phyloP scores from a whole-genome alignment of 64 coral and sea anemone species.

The Stichodactyla helianthus region DNA sequence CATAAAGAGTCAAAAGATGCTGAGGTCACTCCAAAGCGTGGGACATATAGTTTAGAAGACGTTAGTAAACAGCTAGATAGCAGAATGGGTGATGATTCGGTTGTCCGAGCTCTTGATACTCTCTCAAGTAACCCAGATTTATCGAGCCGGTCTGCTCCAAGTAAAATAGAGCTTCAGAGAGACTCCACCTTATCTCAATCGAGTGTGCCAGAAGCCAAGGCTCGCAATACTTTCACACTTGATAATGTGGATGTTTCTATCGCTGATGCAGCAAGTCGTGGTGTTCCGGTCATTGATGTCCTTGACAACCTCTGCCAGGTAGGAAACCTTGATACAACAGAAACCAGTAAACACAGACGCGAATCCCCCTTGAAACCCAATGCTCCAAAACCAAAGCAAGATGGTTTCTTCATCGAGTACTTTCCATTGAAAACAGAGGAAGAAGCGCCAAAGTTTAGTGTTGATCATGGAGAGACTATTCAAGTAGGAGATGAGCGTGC shows the following conservation, averaged over 20 bases:
- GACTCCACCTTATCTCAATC: neutral
- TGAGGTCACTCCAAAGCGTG: constrained; percentile 32
- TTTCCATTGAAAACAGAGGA: neutral
- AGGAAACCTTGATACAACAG: neutral
- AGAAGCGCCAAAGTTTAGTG: neutral
- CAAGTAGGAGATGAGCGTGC: neutral
- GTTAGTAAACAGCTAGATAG: constrained; percentile 57
- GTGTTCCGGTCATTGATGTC: constrained; percentile 51
- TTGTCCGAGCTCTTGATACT: constrained; percentile 51
- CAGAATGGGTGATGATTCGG: constrained; percentile 8
- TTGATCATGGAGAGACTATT: neutral
- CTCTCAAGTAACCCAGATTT: neutral
- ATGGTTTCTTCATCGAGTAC: constrained; percentile 1
- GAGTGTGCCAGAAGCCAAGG: neutral
- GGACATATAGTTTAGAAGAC: constrained; percentile 72
- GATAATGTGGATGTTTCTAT: constrained; percentile 43
- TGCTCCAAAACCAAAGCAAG: neutral
- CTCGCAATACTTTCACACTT: constrained; percentile 60
- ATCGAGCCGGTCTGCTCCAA: too few species aligned
- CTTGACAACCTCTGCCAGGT: constrained; percentile 41
- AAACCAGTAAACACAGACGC: neutral
- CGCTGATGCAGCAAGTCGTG: constrained; percentile 31
- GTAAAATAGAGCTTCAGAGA: neutral
- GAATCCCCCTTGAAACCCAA: neutral
- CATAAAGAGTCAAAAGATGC: neutral